Evolutionary conservation across 2,797 vertebrate species (phyloP).

Genomic region (Cuniculus paca): DNA sequence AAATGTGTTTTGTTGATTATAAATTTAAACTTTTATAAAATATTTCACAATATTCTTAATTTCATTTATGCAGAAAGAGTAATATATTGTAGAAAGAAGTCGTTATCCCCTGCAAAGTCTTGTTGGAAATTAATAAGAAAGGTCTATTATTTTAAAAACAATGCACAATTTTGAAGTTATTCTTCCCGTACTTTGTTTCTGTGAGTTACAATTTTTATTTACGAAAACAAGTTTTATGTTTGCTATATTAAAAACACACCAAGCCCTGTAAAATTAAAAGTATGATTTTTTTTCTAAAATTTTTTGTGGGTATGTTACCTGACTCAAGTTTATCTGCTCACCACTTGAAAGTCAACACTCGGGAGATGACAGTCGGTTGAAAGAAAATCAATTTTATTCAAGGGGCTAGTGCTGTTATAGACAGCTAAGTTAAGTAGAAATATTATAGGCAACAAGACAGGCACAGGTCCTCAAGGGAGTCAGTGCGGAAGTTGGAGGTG

Average conservation of each 20-base stretch:
- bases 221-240: slow-evolving; percentile 21
- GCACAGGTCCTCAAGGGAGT: not conserved
- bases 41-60: slow-evolving; percentile 26
- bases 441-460: not conserved
- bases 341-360: not conserved
- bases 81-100: slow-evolving; percentile 12
- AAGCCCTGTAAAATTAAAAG: not conserved
- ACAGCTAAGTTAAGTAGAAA: not conserved
- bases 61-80: slow-evolving; percentile 22
- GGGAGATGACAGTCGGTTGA: not conserved
- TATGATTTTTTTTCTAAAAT: slow-evolving; percentile 73
- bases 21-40: slow-evolving; percentile 35
- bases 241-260: slow-evolving; percentile 3
- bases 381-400: not conserved
- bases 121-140: slow-evolving; percentile 36
- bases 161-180: slow-evolving; percentile 47
- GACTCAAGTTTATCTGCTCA: not conserved
- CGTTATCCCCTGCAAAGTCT: not conserved
- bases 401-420: too few relatives aligned
- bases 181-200: not conserved
- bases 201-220: slow-evolving; percentile 50
- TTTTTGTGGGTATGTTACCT: slow-evolving; percentile 8
- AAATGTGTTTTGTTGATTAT: not conserved
- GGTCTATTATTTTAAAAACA: slow-evolving; percentile 34
- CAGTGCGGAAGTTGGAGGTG: not conserved